phyloP scores from a whole-genome alignment of 2,888 invertebrate species.

The Drosophila percnosoma region DNA sequence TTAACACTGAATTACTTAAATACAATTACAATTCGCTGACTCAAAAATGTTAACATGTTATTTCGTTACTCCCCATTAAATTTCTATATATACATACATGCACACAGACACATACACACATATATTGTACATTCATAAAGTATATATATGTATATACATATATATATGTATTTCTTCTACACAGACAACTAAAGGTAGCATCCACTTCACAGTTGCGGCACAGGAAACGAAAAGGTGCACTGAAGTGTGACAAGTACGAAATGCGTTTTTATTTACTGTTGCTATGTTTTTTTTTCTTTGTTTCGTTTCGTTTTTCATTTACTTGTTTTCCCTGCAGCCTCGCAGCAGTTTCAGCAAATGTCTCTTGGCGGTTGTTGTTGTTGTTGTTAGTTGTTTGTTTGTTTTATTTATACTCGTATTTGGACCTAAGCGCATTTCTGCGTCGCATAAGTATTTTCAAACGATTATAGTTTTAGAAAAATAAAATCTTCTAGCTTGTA shows the following conservation, averaged over 20 bases:
- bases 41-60: conserved; percentile 57
- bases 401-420: conserved; percentile 13
- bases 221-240: conserved; percentile 37
- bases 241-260: conserved; percentile 50
- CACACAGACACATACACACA: conserved; percentile 24
- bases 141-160: conserved; percentile 16
- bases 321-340: not conserved
- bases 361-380: conserved; percentile 39
- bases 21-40: conserved; percentile 53
- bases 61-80: conserved; percentile 9
- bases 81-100: not conserved
- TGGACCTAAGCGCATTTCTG: conserved; percentile 38
- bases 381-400: conserved; percentile 11
- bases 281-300: not conserved
- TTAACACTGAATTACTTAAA: conserved; percentile 48
- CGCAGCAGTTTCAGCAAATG: conserved; percentile 49
- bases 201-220: conserved; percentile 6
- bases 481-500: conserved; percentile 49
- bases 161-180: conserved; percentile 11
- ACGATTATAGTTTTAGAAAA: conserved; percentile 42
- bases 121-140: conserved; percentile 13
- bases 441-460: conserved; percentile 23
- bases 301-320: not conserved
- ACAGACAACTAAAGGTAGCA: conserved; percentile 35
- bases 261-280: conserved; percentile 32